These are phyloP conservation scores for Platycnemis pennipes DNA, from an alignment of 2,888 invertebrate species.

Conservation along the genomic window DNA sequence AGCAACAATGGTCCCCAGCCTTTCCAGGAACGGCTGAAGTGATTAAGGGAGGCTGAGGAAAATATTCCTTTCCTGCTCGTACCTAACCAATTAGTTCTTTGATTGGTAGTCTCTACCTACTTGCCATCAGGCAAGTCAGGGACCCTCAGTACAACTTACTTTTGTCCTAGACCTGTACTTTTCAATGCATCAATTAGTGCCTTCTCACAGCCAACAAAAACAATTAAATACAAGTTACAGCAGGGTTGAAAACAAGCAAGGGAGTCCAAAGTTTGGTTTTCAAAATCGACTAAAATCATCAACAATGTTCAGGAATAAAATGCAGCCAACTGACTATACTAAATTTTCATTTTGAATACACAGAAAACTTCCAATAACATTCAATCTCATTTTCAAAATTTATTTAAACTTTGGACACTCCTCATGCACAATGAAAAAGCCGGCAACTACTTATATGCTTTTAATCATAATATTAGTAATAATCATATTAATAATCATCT, in stretches of 20 bases:
- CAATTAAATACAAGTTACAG: slow-evolving; percentile 64
- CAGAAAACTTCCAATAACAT: slow-evolving; percentile 69
- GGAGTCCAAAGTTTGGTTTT: slow-evolving; percentile 62
- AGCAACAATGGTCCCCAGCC: slow-evolving; percentile 67
- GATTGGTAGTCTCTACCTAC: slow-evolving; percentile 49
- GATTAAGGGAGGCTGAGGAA: slow-evolving; percentile 55
- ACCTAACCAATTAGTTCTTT: slow-evolving; percentile 65
- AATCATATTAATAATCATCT: slow-evolving; percentile 72
- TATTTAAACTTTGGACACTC: slow-evolving; percentile 69
- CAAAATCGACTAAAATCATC: slow-evolving; percentile 50
- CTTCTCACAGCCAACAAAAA: slow-evolving; percentile 67
- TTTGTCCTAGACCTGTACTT: slow-evolving; percentile 60
- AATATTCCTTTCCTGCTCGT: slow-evolving; percentile 58
- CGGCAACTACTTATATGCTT: slow-evolving; percentile 70
- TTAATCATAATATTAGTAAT: slow-evolving; percentile 72
- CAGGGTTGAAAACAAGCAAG: slow-evolving; percentile 67
- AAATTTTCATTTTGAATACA: slow-evolving; percentile 68
- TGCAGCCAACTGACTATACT: slow-evolving; percentile 16
- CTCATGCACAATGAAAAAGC: slow-evolving; percentile 69
- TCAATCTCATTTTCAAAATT: slow-evolving; percentile 71
- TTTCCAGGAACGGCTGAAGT: slow-evolving; percentile 65
- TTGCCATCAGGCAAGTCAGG: slow-evolving; percentile 59
- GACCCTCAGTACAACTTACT: slow-evolving; percentile 57
- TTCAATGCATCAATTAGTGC: slow-evolving; percentile 66
- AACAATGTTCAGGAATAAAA: slow-evolving; percentile 38